Conservation (phyloP, 2,113 vertebrate species). For the Odontophorus gujanensis region DNA sequence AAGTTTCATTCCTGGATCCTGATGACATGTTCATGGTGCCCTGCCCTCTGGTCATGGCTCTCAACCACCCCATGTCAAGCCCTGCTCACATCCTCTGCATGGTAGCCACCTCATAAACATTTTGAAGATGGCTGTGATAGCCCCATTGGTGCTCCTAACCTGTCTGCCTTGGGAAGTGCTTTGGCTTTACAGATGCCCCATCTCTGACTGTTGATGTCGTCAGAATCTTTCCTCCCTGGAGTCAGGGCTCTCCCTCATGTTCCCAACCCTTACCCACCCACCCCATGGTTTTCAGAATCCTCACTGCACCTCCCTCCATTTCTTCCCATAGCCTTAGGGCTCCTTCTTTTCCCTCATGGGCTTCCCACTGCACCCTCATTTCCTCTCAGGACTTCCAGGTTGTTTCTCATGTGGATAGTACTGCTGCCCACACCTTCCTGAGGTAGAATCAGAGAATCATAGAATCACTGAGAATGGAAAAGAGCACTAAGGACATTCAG, state of each 20-base stretch:
- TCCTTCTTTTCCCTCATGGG: not conserved
- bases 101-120: not conserved
- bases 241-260: not conserved
- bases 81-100: not conserved
- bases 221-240: rapidly evolving
- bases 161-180: too few relatives aligned
- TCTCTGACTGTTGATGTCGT: not conserved
- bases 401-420: not conserved
- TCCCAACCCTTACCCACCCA: not conserved
- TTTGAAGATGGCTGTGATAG: not conserved
- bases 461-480: too few relatives aligned
- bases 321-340: not conserved
- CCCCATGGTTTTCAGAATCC: not conserved
- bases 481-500: too few relatives aligned
- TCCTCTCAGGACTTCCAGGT: not conserved
- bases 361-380: not conserved
- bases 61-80: rapidly evolving
- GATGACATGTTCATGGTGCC: too few relatives aligned
- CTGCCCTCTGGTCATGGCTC: rapidly evolving
- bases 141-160: not conserved
- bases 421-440: not conserved
- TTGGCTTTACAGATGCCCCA: not conserved
- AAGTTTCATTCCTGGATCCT: too few relatives aligned
- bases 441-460: too few relatives aligned
- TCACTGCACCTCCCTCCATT: rapidly evolving